Evolutionary conservation across 1,140 invertebrate genomes (phyloP), one percentile per base, ranked within the genome.

Genomic region (Drosophila tani): DNA sequence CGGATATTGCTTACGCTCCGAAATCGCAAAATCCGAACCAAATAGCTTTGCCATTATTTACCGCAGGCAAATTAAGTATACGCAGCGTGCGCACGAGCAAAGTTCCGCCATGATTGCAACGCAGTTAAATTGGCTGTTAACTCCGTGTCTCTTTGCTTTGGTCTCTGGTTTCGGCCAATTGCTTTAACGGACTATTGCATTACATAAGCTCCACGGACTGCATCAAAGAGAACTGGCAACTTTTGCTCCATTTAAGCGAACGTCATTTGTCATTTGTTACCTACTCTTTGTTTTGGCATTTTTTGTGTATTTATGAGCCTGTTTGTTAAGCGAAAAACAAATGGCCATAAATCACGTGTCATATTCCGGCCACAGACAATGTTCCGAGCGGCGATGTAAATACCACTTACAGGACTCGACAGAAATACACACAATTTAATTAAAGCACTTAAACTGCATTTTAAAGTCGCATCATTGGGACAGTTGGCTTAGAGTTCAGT

Each of bases 241-340:
- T 57, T 79, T 51, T 74, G 49, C 12, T 46, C 41, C 60, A 81
- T 47, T 69, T 47, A 40, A 43, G 43, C 50, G 19, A 27, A 19
- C 17, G 27, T n/a, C 43, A 60, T 29, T 67, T 53, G 21, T 47
- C 55, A 55, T 60, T 78, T 70, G 41, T 58, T 74, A 29, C 24
- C 57, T 9, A 35, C 66, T 24, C 49, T 76, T 65, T 66, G 45
- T 32, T 87, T 59, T 57, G 50, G 12, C 24, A 45, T 65, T 78
- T 62, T 49, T 45, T 64, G 46, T 55, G 19, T 90, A 90, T 88
- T 88, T 90, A 88, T 88, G 81, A 50, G 59, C 69, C 70, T 87
- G 83, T 86, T 86, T 80, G 71, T 45, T 63, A 70, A 90, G 67
- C 75, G 63, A 81, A 75, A 46, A 79, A 79, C 66, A 90, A 90